A percentile compares a stretch with the other conserved stretches of the same genome.
Conservation (phyloP, 2,888 invertebrate genomes). For the Synanthedon vespiformis region DNA sequence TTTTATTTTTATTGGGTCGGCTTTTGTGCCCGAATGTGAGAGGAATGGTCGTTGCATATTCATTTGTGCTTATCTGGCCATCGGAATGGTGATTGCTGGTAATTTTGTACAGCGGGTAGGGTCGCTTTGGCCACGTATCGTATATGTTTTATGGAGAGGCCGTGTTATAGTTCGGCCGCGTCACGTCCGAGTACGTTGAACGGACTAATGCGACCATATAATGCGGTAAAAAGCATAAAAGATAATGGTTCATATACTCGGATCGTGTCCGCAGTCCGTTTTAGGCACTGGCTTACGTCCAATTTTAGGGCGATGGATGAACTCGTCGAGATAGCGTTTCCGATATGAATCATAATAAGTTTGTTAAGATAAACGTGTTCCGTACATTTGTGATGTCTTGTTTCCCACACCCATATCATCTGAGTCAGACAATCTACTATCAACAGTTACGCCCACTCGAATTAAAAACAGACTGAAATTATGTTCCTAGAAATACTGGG, state of each 20-base stretch:
- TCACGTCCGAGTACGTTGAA: slow-evolving; percentile 31
- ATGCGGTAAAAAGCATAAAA: slow-evolving; percentile 15
- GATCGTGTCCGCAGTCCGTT: slow-evolving; percentile 44
- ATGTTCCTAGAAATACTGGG: slow-evolving; percentile 29
- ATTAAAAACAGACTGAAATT: slow-evolving; percentile 41
- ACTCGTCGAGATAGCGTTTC: slow-evolving; percentile 31
- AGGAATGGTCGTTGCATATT: slow-evolving; percentile 59
- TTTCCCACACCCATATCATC: slow-evolving; percentile 56
- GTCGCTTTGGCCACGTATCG: slow-evolving; percentile 36
- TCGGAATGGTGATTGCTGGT: slow-evolving; percentile 51
- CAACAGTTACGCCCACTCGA: slow-evolving; percentile 47
- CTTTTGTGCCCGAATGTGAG: slow-evolving; percentile 53
- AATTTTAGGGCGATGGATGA: slow-evolving; percentile 38
- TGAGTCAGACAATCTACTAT: slow-evolving; percentile 53
- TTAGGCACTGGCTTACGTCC: slow-evolving; percentile 54
- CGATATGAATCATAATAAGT: slow-evolving; percentile 39
- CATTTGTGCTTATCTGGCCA: slow-evolving; percentile 62
- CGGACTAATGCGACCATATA: slow-evolving; percentile 16
- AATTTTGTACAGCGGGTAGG: slow-evolving; percentile 31
- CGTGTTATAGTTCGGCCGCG: slow-evolving; percentile 14
- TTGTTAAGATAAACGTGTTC: slow-evolving; percentile 35
- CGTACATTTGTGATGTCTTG: slow-evolving; percentile 24
- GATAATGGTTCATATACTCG: slow-evolving; percentile 38
- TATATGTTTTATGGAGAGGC: slow-evolving; percentile 19
- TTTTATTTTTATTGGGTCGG: slow-evolving; percentile 60